Base-by-base conservation (phyloP, 2,113 vertebrate species). In the Marmota monax region DNA sequence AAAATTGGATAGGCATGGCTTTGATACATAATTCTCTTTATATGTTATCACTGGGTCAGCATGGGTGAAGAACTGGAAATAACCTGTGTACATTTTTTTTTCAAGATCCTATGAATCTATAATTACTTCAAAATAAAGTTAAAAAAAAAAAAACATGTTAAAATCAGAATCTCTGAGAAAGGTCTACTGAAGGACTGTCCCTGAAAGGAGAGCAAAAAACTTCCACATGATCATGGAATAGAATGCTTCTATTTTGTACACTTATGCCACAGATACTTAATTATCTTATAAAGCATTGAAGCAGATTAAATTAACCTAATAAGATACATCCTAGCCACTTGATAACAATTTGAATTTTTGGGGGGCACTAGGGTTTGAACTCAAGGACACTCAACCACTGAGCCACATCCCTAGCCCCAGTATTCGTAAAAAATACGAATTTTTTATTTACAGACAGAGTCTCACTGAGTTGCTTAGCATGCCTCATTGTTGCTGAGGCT, bases 91-190 rank as follows among this genome's bases (percentile, higher is more conserved):
- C 70, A 70, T 34, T 72, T 76, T 51, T 84, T 88, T 51, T 56
- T 63, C 22, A 84, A 90, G 32, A 67, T 94, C 63, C 34, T 69
- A 61, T 89, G 53, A 80, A 70, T 74, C 90, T 74, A 84, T 70
- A 90, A 87, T 61, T 45, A 80, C 74, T 85, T 88, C 27, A 58
- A 84, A 79, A 90, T 25, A 77, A 88, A 94, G 32, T 45, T 29
- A 39, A 37, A 83, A 69, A 79, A 42, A 42, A 42, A 45, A 45
- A 45, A 45, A 45, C 42, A 80, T 48, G 11, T 29, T 4, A 37
- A 85, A 91, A 77, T 72, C 37, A 88, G n/a, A 76, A 92, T 22
- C 4, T 80, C 73, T 67, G 51, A 77, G 39, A 48, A 70, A 42
- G 72, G 53, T 82, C 48, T 85, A 32, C 1, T 88, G 32, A 88